These are phyloP conservation scores for Aphidius ervi DNA, from an alignment of 1,140 invertebrate species.

Conservation along the genomic window DNA sequence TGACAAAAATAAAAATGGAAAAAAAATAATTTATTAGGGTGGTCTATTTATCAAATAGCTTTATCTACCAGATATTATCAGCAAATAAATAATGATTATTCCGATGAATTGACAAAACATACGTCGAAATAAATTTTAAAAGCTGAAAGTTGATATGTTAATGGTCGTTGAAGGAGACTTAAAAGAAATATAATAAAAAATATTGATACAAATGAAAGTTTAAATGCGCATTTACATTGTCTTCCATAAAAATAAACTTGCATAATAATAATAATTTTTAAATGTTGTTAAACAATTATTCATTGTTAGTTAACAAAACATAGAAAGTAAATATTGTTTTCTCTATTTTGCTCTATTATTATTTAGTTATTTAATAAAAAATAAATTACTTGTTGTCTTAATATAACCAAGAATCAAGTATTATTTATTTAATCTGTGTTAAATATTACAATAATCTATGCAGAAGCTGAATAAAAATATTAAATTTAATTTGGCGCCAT, in stretches of 20 bases:
- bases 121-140: slow-evolving; percentile 10
- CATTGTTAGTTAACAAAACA: too few relatives aligned
- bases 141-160: slow-evolving; percentile 14
- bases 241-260: background rate
- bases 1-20: too few relatives aligned
- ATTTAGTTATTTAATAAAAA: too few relatives aligned
- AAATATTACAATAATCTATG: background rate
- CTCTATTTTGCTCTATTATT: slow-evolving; percentile 1
- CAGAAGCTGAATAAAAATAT: slow-evolving; percentile 1
- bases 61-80: too few relatives aligned
- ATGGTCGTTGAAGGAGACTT: slow-evolving; percentile 8
- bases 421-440: too few relatives aligned
- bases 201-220: slow-evolving; percentile 17
- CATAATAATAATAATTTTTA: too few relatives aligned
- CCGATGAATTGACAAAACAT: slow-evolving; percentile 9
- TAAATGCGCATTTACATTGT: slow-evolving; percentile 11
- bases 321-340: too few relatives aligned
- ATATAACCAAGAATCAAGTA: too few relatives aligned
- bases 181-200: slow-evolving; percentile 1
- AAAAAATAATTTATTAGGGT: slow-evolving; percentile 33
- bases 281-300: too few relatives aligned
- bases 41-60: slow-evolving; percentile 26
- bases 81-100: too few relatives aligned
- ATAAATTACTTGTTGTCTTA: too few relatives aligned
- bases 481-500: background rate